Percentiles rank a stretch among this genome's conserved stretches.
Conservation (phyloP, 1,140 invertebrate species). For the Nephotettix cincticeps region DNA sequence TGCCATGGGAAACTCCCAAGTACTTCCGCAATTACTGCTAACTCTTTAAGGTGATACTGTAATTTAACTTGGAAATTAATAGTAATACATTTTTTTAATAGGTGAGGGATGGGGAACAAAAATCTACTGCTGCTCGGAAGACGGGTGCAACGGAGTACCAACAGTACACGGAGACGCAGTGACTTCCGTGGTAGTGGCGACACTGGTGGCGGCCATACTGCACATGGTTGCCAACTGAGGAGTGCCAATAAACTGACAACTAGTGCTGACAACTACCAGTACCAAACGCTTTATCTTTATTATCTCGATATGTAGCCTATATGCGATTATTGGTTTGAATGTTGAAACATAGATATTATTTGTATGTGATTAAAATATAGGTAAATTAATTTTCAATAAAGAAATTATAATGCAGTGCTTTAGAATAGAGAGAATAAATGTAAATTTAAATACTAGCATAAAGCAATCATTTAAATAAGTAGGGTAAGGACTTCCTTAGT, state of each 20-base stretch:
- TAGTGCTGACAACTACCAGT: conserved; percentile 11
- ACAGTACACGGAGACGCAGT: neutral
- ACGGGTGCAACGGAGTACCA: conserved; percentile 38
- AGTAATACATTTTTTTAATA: conserved; percentile 28
- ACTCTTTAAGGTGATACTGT: no score
- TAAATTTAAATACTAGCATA: neutral
- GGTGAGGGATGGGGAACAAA: conserved; percentile 38
- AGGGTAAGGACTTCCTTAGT: neutral
- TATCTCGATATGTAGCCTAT: conserved; percentile 1
- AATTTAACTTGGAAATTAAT: neutral
- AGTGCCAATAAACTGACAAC: neutral
- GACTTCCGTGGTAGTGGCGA: neutral
- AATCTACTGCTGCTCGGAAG: conserved; percentile 41
- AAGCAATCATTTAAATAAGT: conserved; percentile 9
- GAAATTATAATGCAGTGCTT: neutral
- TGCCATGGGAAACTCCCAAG: no score
- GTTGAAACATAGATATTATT: neutral
- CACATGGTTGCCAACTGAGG: conserved; percentile 16
- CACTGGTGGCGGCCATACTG: neutral
- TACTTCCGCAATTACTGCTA: no score
- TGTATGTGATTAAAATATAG: neutral
- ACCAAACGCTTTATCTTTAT: conserved; percentile 11
- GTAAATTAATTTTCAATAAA: neutral
- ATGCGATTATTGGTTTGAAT: conserved; percentile 19
- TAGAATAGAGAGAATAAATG: neutral